Evolutionary conservation across 2,797 vertebrate genomes (phyloP).

Genomic region (Jordanella pulchra): DNA sequence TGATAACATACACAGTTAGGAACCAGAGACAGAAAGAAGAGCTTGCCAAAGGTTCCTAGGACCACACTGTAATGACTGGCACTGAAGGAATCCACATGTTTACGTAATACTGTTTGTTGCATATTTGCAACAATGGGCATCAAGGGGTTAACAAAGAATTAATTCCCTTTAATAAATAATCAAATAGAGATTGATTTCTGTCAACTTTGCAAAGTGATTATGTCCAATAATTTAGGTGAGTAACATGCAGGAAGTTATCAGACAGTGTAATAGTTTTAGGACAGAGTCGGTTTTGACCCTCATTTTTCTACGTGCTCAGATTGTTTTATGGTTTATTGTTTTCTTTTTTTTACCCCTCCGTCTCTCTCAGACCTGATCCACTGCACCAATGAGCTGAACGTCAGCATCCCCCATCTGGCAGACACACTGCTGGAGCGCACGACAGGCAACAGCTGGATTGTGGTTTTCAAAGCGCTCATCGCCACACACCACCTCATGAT

Average conservation of each 20-base stretch:
- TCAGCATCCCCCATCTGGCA: slow-evolving; percentile 91
- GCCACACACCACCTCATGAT: slow-evolving; percentile 98
- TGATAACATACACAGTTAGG: no score
- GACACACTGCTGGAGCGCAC: slow-evolving; percentile 91
- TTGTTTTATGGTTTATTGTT: slow-evolving; percentile 6
- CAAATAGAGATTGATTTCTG: not conserved
- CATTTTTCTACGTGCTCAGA: not conserved
- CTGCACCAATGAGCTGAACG: slow-evolving; percentile 95
- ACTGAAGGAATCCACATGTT: no score
- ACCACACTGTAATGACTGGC: no score
- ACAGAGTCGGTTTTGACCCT: not conserved
- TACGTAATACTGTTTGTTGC: no score
- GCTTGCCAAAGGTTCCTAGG: no score
- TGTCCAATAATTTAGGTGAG: no score
- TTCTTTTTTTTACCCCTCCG: not conserved
- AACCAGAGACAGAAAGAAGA: no score
- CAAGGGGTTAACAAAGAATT: not conserved
- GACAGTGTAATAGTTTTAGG: not conserved
- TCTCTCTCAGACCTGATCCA: slow-evolving; percentile 86
- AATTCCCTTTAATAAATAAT: not conserved
- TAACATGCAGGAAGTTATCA: slow-evolving; percentile 6
- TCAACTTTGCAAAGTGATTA: not conserved
- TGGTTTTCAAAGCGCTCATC: slow-evolving; percentile 98
- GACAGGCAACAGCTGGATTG: slow-evolving; percentile 93
- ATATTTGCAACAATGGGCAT: no score